Conservation (phyloP, 2,113 vertebrate genomes). For the Cheilinus undulatus region DNA sequence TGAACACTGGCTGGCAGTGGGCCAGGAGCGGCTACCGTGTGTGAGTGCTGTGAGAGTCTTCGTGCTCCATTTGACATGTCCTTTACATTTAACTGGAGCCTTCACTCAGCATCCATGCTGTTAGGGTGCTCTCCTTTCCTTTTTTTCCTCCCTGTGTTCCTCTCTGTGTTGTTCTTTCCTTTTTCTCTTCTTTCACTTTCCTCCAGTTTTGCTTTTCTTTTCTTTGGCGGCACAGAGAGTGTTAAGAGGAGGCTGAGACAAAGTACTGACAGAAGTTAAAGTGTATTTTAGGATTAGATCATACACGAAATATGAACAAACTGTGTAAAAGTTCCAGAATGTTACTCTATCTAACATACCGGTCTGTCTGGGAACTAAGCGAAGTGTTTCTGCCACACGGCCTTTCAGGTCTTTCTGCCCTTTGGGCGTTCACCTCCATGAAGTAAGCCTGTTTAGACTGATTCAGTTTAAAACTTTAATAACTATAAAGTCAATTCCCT, state of each 20-base stretch:
- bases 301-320: conserved; percentile 25
- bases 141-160: background rate
- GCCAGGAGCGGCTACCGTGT: conserved; percentile 38
- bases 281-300: conserved; percentile 30
- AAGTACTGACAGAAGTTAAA: conserved; percentile 30
- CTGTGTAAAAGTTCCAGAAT: background rate
- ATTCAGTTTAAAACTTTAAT: no score
- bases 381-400: no score
- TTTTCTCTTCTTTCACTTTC: background rate
- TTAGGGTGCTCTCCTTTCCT: conserved; percentile 19
- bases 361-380: no score
- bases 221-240: conserved; percentile 7
- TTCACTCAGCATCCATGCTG: conserved; percentile 39
- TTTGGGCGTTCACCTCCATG: no score
- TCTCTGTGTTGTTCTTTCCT: conserved; percentile 18
- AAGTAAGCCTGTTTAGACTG: no score
- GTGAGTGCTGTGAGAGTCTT: background rate
- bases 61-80: conserved; percentile 54
- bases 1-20: conserved; percentile 42
- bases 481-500: no score
- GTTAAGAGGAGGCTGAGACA: conserved; percentile 13
- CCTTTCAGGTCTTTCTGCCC: no score
- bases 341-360: no score
- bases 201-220: conserved; percentile 19
- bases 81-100: conserved; percentile 37